A percentile compares a stretch with the other conserved stretches of the same genome.
Evolutionary conservation across 2,888 invertebrate species (phyloP).

Genomic region (Nephrotoma guestfalica): DNA sequence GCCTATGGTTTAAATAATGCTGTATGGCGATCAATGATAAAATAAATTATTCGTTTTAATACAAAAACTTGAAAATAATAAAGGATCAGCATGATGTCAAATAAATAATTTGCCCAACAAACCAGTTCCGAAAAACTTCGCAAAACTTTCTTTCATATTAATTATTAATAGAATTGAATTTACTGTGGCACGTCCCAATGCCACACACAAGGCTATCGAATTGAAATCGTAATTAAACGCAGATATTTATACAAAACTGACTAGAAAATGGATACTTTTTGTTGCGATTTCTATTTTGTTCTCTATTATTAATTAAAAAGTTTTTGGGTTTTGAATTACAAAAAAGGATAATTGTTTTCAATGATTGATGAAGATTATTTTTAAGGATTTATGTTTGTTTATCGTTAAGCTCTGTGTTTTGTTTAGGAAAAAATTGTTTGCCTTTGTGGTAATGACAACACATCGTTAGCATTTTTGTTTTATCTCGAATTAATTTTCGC

Average conservation of each 20-base stretch:
- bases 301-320: background rate
- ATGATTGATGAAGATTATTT: background rate
- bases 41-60: no score
- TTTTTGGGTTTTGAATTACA: background rate
- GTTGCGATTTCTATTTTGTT: background rate
- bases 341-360: background rate
- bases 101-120: background rate
- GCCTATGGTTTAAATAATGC: no score
- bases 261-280: background rate
- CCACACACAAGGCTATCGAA: background rate
- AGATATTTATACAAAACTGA: background rate
- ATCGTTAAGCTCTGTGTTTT: background rate
- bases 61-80: background rate
- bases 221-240: background rate
- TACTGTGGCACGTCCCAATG: background rate
- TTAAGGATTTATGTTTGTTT: background rate
- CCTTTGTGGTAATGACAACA: background rate
- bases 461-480: background rate
- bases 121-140: background rate
- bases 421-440: background rate
- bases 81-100: background rate
- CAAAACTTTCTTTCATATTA: no score
- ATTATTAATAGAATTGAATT: background rate
- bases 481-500: background rate
- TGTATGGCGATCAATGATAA: no score